Conservation (phyloP, 23 tunicate species). For the Halocynthia roretzi region DNA sequence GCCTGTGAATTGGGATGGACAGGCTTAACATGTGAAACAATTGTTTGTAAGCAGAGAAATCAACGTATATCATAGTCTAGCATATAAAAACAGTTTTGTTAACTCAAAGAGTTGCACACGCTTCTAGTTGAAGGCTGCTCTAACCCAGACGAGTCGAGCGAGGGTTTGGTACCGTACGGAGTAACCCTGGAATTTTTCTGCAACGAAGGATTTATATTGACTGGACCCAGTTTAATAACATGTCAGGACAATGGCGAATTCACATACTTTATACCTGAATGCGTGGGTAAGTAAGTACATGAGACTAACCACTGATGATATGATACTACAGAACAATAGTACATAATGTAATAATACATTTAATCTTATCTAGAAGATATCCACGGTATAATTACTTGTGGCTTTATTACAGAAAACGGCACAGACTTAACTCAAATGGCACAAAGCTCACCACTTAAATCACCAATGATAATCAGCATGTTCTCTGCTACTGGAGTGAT, state of each 20-base stretch:
- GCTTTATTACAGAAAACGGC: too few relatives aligned
- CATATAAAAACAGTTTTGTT: background rate
- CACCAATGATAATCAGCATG: conserved; percentile 70
- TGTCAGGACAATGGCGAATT: conserved; percentile 70
- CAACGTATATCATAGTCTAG: background rate
- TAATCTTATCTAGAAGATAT: too few relatives aligned
- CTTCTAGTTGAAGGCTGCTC: conserved; percentile 62
- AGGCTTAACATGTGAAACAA: conserved; percentile 54
- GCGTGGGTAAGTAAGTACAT: conserved; percentile 39
- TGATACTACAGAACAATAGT: too few relatives aligned
- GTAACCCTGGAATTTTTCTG: conserved; percentile 65
- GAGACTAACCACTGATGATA: too few relatives aligned
- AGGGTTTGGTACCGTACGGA: conserved; percentile 76
- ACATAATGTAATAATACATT: too few relatives aligned
- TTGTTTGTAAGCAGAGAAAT: conserved; percentile 55
- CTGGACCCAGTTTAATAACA: conserved; percentile 42
- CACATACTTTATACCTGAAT: conserved; percentile 56
- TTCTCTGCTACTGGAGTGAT: conserved; percentile 67
- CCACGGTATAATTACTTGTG: too few relatives aligned
- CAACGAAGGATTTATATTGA: conserved; percentile 44
- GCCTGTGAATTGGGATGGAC: conserved; percentile 79
- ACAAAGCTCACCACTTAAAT: background rate
- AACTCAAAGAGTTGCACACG: background rate
- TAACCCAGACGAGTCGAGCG: conserved; percentile 38
- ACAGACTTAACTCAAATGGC: too few relatives aligned